phyloP scores from a whole-genome alignment of 2,113 vertebrate genomes.

The Pardalotus punctatus region DNA sequence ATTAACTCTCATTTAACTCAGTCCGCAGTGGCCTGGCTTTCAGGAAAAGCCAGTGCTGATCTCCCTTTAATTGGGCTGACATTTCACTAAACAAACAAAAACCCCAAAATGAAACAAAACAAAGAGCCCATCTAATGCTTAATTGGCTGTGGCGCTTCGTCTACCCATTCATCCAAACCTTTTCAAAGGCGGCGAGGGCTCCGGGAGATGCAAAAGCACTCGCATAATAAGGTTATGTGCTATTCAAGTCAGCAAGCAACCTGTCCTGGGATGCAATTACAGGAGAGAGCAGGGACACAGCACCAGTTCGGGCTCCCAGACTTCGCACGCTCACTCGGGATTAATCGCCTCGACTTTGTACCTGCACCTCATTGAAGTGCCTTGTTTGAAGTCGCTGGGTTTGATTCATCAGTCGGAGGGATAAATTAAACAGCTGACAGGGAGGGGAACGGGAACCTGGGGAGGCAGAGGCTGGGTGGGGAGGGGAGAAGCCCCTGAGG shows the following conservation, averaged over 20 bases:
- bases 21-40: background rate
- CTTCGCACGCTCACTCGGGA: background rate
- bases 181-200: slow-evolving; percentile 32
- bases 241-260: background rate
- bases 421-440: slow-evolving; percentile 31
- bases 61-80: slow-evolving; percentile 72
- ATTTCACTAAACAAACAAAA: slow-evolving; percentile 76
- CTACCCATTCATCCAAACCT: slow-evolving; percentile 31
- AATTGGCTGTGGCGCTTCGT: slow-evolving; percentile 50
- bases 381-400: slow-evolving; percentile 48
- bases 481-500: background rate
- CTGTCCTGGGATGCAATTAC: slow-evolving; percentile 45
- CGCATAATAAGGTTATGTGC: slow-evolving; percentile 60
- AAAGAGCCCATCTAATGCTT: slow-evolving; percentile 57
- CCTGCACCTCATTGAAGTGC: slow-evolving; percentile 36
- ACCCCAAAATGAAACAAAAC: slow-evolving; percentile 61
- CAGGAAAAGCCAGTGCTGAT: background rate
- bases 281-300: background rate
- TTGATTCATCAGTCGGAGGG: background rate
- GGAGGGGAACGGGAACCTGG: background rate
- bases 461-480: background rate
- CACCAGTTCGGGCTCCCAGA: background rate
- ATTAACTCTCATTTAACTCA: background rate
- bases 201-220: background rate
- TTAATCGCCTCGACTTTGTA: slow-evolving; percentile 31